phyloP scores from a whole-genome alignment of 2,797 vertebrate genomes.

The Lagorchestes hirsutus region DNA sequence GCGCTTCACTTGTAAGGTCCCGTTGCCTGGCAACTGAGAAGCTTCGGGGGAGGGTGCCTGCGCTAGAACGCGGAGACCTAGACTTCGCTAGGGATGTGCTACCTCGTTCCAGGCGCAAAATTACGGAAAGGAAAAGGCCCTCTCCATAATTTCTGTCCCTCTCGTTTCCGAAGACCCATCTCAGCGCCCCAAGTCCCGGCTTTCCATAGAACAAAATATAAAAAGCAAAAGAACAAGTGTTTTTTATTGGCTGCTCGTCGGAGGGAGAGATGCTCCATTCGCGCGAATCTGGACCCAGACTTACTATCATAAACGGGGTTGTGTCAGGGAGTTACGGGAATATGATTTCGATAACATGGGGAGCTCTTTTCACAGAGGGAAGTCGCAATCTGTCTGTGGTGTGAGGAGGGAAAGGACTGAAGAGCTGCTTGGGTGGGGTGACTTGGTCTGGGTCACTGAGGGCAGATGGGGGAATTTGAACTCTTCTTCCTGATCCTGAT shows the following conservation, averaged over 20 bases:
- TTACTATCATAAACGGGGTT: not conserved
- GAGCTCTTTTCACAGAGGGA: not conserved
- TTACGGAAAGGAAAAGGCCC: not conserved
- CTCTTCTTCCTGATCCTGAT: not conserved
- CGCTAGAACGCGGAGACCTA: not conserved
- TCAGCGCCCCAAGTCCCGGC: not conserved
- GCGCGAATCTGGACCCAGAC: not conserved
- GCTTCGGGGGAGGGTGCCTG: not conserved
- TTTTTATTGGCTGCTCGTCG: not conserved
- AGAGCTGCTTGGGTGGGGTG: not conserved
- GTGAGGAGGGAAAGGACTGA: not conserved
- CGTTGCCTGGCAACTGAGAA: constrained; percentile 65
- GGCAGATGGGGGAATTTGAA: not conserved
- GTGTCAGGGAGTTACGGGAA: not conserved
- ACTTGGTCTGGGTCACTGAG: not conserved
- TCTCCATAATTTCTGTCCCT: not conserved
- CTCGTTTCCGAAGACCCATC: no score
- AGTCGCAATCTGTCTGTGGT: not conserved
- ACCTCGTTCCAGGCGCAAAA: not conserved
- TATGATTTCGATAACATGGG: not conserved
- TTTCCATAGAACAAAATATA: not conserved
- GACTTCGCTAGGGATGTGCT: not conserved
- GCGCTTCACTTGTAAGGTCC: fast-evolving
- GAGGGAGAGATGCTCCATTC: not conserved
- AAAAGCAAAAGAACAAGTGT: not conserved